Evolutionary conservation across 1,140 invertebrate species (phyloP), one percentile per base, ranked within the genome.

Genomic region (Leguminivora glycinivorella): DNA sequence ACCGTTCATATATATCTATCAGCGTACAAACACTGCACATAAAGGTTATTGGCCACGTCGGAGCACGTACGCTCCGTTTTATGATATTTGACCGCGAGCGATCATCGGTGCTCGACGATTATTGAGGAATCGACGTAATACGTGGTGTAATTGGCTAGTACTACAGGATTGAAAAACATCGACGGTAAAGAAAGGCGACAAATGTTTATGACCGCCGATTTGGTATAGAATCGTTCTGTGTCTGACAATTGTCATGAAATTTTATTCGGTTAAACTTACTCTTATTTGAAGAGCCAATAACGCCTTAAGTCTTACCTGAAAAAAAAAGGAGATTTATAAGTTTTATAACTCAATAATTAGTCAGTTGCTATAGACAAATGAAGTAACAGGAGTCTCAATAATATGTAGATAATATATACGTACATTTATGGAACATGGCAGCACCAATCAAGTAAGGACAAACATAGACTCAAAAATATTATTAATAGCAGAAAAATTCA

Each of bases 41-140:
- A 60, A 29, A 60, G 25, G 26, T 63, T 63, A 63, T 63, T 63
- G 26, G 17, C 17, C 58, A 34, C 26, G 25, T 31, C 26, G 58
- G 12, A 9, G 58, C 58, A 63, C 58, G 25, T 63, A 63, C 58
- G 26, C 34, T 63, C 58, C 25, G 31, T 63, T 63, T 63, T 63
- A 63, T 29, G 58, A 63, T 63, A 63, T 29, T 63, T 63, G 58
- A 63, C 58, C 58, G 58, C 58, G 26, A 14, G 26, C 26, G 12
- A 31, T 63, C 58, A 63, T 31, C 58, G 58, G 26, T 58, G 25
- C 17, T 58, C 56, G 25, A 58, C 56, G 56, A 58, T 58, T 58
- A 58, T 58, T 25, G 56, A 58, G 22, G 0, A 14, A 63, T 63
- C n/a, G 26, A 17, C 26, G 26, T 63, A 17, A 34, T 22, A 38